Evolutionary conservation across 2,113 vertebrate species (phyloP), one percentile per base, ranked within the genome.

Genomic region (Crotalus helleri): DNA sequence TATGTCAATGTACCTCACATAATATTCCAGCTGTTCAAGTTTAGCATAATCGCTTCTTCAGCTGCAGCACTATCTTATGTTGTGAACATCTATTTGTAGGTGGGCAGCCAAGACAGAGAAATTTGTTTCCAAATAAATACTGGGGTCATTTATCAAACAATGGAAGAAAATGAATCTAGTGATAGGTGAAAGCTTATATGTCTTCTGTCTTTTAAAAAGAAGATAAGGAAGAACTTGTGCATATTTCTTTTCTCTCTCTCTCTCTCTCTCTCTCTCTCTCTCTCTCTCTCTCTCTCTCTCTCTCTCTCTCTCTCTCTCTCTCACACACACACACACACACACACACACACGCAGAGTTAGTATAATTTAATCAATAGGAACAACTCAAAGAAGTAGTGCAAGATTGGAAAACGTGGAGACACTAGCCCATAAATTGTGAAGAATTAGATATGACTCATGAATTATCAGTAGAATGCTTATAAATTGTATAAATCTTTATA

Each of bases 21-120:
- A 90, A 93, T 90, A 89, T 85, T 88, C 64, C 64, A 92, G 64
- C 55, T 89, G 89, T 86, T 89, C 44, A 39, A n/a, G 85, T 85
- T 92, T 91, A 64, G 33, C 29, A n/a, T 90, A 81, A 92, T 91
- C 61, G 26, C 53, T 90, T 23, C 53, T 94, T 92, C 53, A 74
- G 29, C 21, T n/a, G 15, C 33, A 57, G 44, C 81, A 49, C 90
- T 85, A 74, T 91, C 44, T 44, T 15, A 12, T 23, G 86, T n/a
- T 44, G 58, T n/a, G 23, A 88, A 88, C 85, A 91, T 39, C 39
- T 15, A n/a, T 88, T 64, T 61, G 54, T 85, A 92, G 64, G 17
- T 46, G 15, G 33, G 0, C 53, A 51, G 33, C 19, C 90, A 57
- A 1, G 5, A 53, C 46, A 23, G n/a, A 23, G 55, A 88, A 49